Base-by-base conservation (phyloP, 2,888 invertebrate species). In the Orthosia gothica region DNA sequence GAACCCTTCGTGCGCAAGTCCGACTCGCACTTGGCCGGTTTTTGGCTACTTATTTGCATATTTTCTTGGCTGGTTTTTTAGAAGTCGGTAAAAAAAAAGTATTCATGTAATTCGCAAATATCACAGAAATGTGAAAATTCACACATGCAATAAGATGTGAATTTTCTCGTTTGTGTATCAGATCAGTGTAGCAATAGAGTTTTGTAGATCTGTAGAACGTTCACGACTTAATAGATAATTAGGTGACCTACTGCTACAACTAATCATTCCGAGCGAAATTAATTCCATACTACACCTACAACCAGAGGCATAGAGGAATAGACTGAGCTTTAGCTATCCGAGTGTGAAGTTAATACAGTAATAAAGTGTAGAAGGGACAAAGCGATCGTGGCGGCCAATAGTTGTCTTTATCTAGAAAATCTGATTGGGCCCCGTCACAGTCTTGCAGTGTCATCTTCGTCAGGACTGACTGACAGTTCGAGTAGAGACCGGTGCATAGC, bases 171-270 rank as follows among this genome's bases (percentile, higher is more conserved):
- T 57, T 15, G 32, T 5, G 11, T 23, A 32, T 20, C 13, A 20
- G 20, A 32, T 20, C 13, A 20, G 20, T 54, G 32, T 32, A 13
- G n/a, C 11, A 75, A 40, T 54, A 2, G 9, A 3, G 9, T 23
- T 74, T 3, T 52, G 45, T 20, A 16, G 0, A 26, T 12, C 15
- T n/a, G n/a, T 54, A 11, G 16, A 40, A 74, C 16, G 47, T 23
- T 49, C 5, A 62, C 1, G 47, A 49, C 4, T 52, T 72, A 49
- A 72, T n/a, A 47, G 20, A 69, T 47, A 54, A 20, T 69, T 47
- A 55, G 20, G 15, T 49, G 61, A 23, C 40, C 40, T 74, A 12
- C 40, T n/a, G 11, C 16, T 20, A 5, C 16, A 20, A 12, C 16
- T 18, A 15, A 20, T 23, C 18, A 3, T 73, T 47, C 20, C 12